A percentile compares a stretch with the other conserved stretches of the same genome.
Conservation (phyloP, 1,140 invertebrate species). For the Aricia agestis region DNA sequence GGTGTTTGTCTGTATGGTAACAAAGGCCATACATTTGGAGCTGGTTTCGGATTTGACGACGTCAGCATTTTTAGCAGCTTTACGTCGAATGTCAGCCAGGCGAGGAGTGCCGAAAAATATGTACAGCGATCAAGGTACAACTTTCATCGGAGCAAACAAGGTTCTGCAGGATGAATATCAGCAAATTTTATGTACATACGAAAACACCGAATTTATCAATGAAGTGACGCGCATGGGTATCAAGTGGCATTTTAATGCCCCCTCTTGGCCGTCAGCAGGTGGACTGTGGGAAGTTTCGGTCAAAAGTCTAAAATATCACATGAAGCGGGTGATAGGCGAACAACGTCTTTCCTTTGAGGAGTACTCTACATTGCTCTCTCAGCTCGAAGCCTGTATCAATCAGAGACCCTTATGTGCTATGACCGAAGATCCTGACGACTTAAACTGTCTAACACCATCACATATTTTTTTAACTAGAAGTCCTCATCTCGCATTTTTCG, state of each 20-base stretch:
- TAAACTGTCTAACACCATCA: constrained; percentile 18
- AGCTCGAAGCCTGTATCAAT: constrained; percentile 18
- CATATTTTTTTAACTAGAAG: constrained; percentile 20
- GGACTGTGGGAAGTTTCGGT: constrained; percentile 15
- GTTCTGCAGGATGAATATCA: constrained; percentile 12
- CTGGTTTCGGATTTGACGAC: too few relatives aligned
- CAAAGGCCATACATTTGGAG: too few relatives aligned
- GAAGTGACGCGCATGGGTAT: constrained; percentile 18
- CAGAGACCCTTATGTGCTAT: constrained; percentile 17
- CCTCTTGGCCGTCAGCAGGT: constrained; percentile 15
- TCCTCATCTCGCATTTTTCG: constrained; percentile 5
- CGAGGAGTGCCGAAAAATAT: too few relatives aligned
- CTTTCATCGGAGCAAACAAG: constrained; percentile 35
- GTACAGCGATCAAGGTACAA: too few relatives aligned
- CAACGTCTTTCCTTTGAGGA: constrained; percentile 17
- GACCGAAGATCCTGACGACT: constrained; percentile 16
- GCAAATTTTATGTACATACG: background rate
- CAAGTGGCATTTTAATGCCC: constrained; percentile 35
- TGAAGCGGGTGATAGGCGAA: constrained; percentile 18
- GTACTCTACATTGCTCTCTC: constrained; percentile 12
- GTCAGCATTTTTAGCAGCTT: too few relatives aligned
- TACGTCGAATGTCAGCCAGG: too few relatives aligned
- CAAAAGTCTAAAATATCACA: constrained; percentile 18
- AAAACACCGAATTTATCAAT: constrained; percentile 1
- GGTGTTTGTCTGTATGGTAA: too few relatives aligned